Percentiles rank a stretch among this genome's conserved stretches.
phyloP scores from a whole-genome alignment of 1,140 invertebrate genomes.

The Drosophila mauritiana region DNA sequence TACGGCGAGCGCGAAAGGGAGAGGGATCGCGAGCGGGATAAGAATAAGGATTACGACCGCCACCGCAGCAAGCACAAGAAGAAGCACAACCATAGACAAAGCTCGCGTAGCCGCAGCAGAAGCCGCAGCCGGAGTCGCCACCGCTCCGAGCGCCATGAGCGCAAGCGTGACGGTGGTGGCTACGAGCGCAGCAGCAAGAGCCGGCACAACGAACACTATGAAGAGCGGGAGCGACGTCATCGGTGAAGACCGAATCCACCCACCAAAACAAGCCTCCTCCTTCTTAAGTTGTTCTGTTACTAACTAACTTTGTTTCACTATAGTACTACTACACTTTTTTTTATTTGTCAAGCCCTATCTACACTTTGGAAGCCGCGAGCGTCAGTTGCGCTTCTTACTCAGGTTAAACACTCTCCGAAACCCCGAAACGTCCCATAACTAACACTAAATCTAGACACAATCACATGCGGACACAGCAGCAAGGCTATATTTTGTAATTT shows the following conservation, averaged over 20 bases:
- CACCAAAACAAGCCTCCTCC: slow-evolving; percentile 3
- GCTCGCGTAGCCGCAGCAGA: slow-evolving; percentile 71
- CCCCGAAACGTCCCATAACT: slow-evolving; percentile 10
- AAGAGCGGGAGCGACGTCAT: slow-evolving; percentile 64
- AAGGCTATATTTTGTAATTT: slow-evolving; percentile 67
- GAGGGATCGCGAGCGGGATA: slow-evolving; percentile 22
- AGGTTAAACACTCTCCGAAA: slow-evolving; percentile 54
- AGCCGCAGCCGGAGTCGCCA: slow-evolving; percentile 60
- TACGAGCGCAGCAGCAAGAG: slow-evolving; percentile 56
- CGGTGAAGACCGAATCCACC: slow-evolving; percentile 42
- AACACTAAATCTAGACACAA: slow-evolving; percentile 37
- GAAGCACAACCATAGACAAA: slow-evolving; percentile 77
- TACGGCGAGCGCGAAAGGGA: slow-evolving; percentile 34
- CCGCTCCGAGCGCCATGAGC: slow-evolving; percentile 37
- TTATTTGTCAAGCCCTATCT: slow-evolving; percentile 7
- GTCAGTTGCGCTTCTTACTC: slow-evolving; percentile 46
- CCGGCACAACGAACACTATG: slow-evolving; percentile 57
- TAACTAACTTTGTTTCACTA: slow-evolving; percentile 24
- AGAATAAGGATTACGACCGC: slow-evolving; percentile 51
- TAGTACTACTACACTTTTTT: slow-evolving; percentile 9
- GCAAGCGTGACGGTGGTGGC: slow-evolving; percentile 34
- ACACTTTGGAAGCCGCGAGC: slow-evolving; percentile 9
- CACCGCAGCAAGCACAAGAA: slow-evolving; percentile 81
- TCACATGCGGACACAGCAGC: slow-evolving; percentile 29
- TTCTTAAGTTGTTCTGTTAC: slow-evolving; percentile 18